Evolutionary conservation across 2,113 vertebrate species (phyloP), one percentile per base, ranked within the genome.

Genomic region (Calyptomena viridis): DNA sequence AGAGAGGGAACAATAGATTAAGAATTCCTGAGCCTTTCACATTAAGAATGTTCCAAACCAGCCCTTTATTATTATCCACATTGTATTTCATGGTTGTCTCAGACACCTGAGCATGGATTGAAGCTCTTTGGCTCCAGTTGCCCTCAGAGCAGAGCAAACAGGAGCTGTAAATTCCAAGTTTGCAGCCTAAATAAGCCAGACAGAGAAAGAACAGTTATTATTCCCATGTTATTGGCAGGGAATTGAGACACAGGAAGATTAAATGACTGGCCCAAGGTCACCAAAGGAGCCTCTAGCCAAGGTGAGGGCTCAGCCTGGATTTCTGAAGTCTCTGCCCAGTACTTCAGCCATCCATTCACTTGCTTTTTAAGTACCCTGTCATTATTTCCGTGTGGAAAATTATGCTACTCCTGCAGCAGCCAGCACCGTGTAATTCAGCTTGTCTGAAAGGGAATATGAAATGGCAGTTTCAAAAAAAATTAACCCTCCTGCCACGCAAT

Each of bases 391-490:
- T 59, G 92, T 78, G 77, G 94, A 59, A 84, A 95, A 94, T 94
- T 80, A 85, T 75, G 88, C 95, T 77, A 67, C 82, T 93, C 63
- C 76, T 84, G 64, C 90, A 89, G 93, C 94, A 95, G 94, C 81
- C 91, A 84, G 90, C 24, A 72, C 93, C 56, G 85, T 94, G 93
- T 78, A 93, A 96, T 94, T 95, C 95, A 68, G 75, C 94, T 33
- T 93, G 94, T 96, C 93, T 93, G 90, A 88, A 86, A 87, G 88
- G 84, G 79, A 95, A 90, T 84, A 77, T 25, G 88, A 96, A 95
- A 94, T 92, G 86, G 93, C 95, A 96, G 79, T 52, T 95, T 83
- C 60, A 31, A 72, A 86, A 94, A 84, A 91, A 94, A 95, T 92
- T 75, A 92, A 92, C 95, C 93, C 93, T 93, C 88, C 86, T 92